Base-by-base conservation (phyloP, 2,888 invertebrate genomes). In the Thumatha senex region DNA sequence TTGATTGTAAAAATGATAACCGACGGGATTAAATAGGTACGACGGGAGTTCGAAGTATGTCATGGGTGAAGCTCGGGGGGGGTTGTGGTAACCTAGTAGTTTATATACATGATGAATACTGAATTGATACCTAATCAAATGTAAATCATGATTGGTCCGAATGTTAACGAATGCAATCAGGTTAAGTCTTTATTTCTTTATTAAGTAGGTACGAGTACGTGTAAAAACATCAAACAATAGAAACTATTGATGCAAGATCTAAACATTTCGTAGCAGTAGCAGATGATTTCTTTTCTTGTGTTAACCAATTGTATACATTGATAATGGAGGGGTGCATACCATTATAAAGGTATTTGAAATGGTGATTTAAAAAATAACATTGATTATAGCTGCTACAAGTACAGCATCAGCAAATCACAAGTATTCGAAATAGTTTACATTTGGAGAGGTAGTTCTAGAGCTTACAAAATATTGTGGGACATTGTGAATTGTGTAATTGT, bases 171-270 rank as follows among this genome's bases (percentile, higher is more conserved):
- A 36, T 36, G 13, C 10, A 36, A 38, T 15, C 14, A 4, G 14
- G 14, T 38, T 15, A 38, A 38, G 15, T 15, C 10, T 38, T 38
- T 38, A 38, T 15, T 36, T 36, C 13, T 15, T 36, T 9, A 38
- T 11, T 10, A 14, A 1, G 34, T 35, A 35, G 7, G 4, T 38
- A 41, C 11, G 29, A 30, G 5, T 46, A 49, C 59, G 56, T 67
- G 59, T 24, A 67, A 70, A 31, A 72, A 62, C 51, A 42, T 57
- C 38, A 54, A 67, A 76, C 74, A 76, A 77, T 76, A 50, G 67
- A 70, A 66, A 74, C 74, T 78, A 72, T 78, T 70, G 55, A 47
- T 51, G 51, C 62, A 67, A 59, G 54, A 51, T 57, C 47, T 53
- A 51, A 46, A 40, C 30, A 31, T 46, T 45, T 41, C 40, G 31